These are phyloP conservation scores for Xestia c-nigrum DNA, from an alignment of 2,888 invertebrate genomes.

Conservation along the genomic window DNA sequence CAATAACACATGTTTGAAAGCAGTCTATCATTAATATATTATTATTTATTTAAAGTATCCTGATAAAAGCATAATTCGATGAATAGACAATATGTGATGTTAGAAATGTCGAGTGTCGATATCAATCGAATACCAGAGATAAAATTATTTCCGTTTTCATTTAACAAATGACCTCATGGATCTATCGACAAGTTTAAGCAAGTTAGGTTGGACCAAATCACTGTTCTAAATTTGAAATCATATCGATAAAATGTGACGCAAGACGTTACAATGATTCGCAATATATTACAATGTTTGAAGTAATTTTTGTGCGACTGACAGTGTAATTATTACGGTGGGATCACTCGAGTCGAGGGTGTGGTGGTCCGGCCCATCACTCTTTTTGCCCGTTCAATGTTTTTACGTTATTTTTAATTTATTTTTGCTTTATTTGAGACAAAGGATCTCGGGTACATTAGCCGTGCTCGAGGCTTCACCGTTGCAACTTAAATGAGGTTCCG, in stretches of 20 bases:
- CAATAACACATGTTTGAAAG: slow-evolving; percentile 51
- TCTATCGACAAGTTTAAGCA: slow-evolving; percentile 67
- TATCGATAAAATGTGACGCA: slow-evolving; percentile 50
- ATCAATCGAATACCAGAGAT: slow-evolving; percentile 57
- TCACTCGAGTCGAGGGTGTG: slow-evolving; percentile 84
- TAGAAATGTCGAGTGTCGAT: slow-evolving; percentile 58
- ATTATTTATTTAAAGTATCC: slow-evolving; percentile 32
- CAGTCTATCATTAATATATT: slow-evolving; percentile 57
- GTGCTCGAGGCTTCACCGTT: slow-evolving; percentile 80
- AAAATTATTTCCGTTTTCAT: slow-evolving; percentile 61
- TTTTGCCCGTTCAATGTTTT: slow-evolving; percentile 86
- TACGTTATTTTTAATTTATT: slow-evolving; percentile 87
- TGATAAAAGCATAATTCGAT: slow-evolving; percentile 43
- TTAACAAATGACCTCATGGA: slow-evolving; percentile 63
- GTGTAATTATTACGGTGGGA: slow-evolving; percentile 85
- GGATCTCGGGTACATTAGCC: slow-evolving; percentile 84
- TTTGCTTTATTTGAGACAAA: slow-evolving; percentile 86
- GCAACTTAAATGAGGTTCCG: slow-evolving; percentile 87
- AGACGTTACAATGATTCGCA: slow-evolving; percentile 57
- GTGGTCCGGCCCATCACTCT: slow-evolving; percentile 84
- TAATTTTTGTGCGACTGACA: slow-evolving; percentile 82
- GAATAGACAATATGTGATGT: slow-evolving; percentile 44
- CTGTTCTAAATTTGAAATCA: slow-evolving; percentile 51
- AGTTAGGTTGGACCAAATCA: slow-evolving; percentile 53
- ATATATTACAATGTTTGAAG: slow-evolving; percentile 71